These are phyloP conservation scores for Eristalinus aeneus DNA, from an alignment of 2,888 invertebrate genomes.

Conservation along the genomic window DNA sequence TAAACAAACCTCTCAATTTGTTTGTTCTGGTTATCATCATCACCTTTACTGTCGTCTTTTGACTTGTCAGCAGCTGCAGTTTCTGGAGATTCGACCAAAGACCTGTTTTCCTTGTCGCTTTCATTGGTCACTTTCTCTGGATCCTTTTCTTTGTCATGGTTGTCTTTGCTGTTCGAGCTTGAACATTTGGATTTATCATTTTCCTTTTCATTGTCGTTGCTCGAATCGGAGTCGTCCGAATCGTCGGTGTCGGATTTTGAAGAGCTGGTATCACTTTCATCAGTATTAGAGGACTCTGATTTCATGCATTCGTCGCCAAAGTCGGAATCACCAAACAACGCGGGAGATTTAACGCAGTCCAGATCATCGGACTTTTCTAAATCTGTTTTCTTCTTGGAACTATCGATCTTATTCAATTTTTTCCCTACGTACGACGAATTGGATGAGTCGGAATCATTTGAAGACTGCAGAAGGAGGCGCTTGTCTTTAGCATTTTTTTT, in stretches of 20 bases:
- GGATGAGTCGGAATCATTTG: constrained; percentile 70
- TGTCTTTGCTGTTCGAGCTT: not conserved
- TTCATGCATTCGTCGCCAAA: constrained; percentile 16
- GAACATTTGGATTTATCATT: not conserved
- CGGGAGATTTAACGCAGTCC: not conserved
- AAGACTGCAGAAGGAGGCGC: constrained; percentile 71
- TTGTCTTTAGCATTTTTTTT: constrained; percentile 73
- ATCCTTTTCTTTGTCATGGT: constrained; percentile 9
- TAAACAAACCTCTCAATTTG: constrained; percentile 76
- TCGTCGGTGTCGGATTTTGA: constrained; percentile 26
- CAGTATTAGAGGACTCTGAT: constrained; percentile 13
- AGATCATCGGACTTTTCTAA: not conserved
- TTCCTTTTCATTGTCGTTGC: constrained; percentile 7
- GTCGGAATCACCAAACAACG: constrained; percentile 3
- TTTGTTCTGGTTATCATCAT: constrained; percentile 75
- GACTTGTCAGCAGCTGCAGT: constrained; percentile 30
- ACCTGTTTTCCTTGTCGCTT: constrained; percentile 73
- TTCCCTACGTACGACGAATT: constrained; percentile 36
- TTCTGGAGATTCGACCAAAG: constrained; percentile 15
- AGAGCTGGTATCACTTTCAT: constrained; percentile 20
- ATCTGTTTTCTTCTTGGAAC: not conserved
- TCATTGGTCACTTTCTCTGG: constrained; percentile 32
- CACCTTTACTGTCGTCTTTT: constrained; percentile 56
- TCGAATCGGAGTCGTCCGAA: constrained; percentile 2
- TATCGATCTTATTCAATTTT: constrained; percentile 17